Evolutionary conservation across 2,113 vertebrate genomes (phyloP).

Genomic region (Micronisus gabar): DNA sequence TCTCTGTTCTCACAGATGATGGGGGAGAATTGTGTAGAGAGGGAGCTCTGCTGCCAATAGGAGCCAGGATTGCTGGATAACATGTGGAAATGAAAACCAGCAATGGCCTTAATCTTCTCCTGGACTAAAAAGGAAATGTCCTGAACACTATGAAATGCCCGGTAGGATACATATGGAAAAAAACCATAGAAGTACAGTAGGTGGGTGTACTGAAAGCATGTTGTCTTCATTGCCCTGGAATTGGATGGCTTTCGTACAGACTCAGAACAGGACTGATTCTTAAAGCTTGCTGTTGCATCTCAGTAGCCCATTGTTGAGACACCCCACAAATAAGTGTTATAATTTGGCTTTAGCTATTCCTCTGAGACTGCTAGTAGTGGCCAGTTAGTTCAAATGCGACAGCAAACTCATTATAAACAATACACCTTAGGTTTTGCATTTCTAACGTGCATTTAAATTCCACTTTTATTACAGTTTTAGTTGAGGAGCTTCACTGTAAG

Average conservation of each 20-base stretch:
- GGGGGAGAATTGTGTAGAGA: background rate
- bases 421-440: background rate
- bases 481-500: background rate
- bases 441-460: background rate
- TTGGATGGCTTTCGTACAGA: background rate
- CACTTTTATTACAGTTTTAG: background rate
- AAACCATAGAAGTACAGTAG: background rate
- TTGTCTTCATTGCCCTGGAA: background rate
- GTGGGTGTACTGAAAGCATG: background rate
- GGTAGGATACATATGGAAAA: background rate
- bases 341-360: background rate
- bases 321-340: background rate
- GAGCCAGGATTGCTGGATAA: background rate
- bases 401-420: background rate
- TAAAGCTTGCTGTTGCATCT: background rate
- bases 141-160: background rate
- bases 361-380: background rate
- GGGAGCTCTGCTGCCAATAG: background rate
- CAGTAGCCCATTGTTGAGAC: background rate
- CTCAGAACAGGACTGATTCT: background rate
- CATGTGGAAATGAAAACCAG: background rate
- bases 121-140: background rate
- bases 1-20: slow-evolving; percentile 49
- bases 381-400: background rate
- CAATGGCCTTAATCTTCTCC: background rate